Evolutionary conservation across 2,113 vertebrate genomes (phyloP), one percentile per base, ranked within the genome.

Genomic region (Malurus melanocephalus): DNA sequence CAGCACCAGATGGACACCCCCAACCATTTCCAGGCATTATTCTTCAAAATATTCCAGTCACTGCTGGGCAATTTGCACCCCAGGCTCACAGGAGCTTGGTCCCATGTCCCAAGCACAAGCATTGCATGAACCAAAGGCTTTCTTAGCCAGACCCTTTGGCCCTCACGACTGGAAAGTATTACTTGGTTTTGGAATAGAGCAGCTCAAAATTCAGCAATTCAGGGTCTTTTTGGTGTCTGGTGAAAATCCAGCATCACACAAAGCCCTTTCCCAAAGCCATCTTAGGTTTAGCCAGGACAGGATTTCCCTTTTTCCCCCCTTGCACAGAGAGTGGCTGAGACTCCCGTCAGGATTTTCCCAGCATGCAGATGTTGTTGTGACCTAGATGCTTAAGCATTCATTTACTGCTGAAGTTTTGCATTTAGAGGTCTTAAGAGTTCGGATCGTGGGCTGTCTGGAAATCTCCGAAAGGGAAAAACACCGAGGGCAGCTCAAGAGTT

Each of bases 361-460:
- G 71, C 87, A 59, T 89, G 74, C 89, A 67, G 87, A 65, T 27
- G 81, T 57, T 78, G 80, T 53, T 90, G 53, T 92, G 95, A 95
- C 91, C 95, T 76, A 93, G 75, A 90, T 93, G 85, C 81, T 94
- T 93, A 94, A 89, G 89, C 85, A 66, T 80, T 93, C 52, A 6
- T 89, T 95, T 94, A 87, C 60, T 62, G 79, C 85, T 69, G 67
- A 92, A 95, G 94, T 94, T 95, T 82, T 73, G 75, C 60, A 17
- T 85, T 95, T 92, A 77, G 78, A 88, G 48, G 45, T 88, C 77
- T 88, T 77, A 60, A 92, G 90, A 87, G 86, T 87, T 88, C 42
- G 17, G 13, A 48, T 59, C 27, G 0, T 23, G 78, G 67, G 79
- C 88, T 94, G 80, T 48, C 80, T 90, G 77, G 35, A 74, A 82